A percentile compares a stretch with the other conserved stretches of the same genome.
Conservation (phyloP, 2,888 invertebrate genomes). For the Zelleria hepariella region DNA sequence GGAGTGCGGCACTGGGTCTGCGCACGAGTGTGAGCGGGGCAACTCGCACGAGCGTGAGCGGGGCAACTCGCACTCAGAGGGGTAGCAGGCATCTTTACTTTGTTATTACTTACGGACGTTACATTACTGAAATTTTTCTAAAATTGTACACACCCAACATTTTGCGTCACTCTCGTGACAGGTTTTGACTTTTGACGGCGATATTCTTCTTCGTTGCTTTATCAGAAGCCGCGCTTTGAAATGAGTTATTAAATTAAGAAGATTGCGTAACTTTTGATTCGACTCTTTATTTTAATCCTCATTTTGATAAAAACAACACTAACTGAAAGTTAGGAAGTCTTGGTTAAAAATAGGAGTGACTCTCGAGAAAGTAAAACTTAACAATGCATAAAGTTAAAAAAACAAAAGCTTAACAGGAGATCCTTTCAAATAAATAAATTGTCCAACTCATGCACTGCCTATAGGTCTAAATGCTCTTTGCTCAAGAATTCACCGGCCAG, state of each 20-base stretch:
- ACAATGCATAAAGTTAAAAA: too few species aligned
- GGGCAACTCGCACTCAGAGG: constrained; percentile 22
- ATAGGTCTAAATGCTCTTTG: constrained; percentile 52
- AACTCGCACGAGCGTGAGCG: neutral
- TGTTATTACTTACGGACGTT: constrained; percentile 24
- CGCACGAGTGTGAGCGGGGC: neutral
- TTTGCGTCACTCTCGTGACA: neutral
- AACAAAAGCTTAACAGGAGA: too few species aligned
- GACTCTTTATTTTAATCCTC: too few species aligned
- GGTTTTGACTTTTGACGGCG: neutral
- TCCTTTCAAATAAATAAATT: too few species aligned
- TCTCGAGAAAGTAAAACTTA: too few species aligned
- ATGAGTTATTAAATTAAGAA: too few species aligned
- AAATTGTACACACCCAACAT: neutral
- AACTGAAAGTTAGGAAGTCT: too few species aligned
- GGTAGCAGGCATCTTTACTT: constrained; percentile 45
- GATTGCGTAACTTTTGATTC: too few species aligned
- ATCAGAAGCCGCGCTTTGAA: too few species aligned
- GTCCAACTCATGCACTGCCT: constrained; percentile 12
- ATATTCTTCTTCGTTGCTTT: neutral
- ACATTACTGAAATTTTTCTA: constrained; percentile 32
- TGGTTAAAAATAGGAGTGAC: too few species aligned
- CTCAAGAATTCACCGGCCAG: constrained; percentile 82
- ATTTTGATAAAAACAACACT: too few species aligned
- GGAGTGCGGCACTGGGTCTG: constrained; percentile 27